Base-by-base conservation (phyloP, 37 sponge, comb jelly and placozoan species). In the Oscarella lobularis region DNA sequence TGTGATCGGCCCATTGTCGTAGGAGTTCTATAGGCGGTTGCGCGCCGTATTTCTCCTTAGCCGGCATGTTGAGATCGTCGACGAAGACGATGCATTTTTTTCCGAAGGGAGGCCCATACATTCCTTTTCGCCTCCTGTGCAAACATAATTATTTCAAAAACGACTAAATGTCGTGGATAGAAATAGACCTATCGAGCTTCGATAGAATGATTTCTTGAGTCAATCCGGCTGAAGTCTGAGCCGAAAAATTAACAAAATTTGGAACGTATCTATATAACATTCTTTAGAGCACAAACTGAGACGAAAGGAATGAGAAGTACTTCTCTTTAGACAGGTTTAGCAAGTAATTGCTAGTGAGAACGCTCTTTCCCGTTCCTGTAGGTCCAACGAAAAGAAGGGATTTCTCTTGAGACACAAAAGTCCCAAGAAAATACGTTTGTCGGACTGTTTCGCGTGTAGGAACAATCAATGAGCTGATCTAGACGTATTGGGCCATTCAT, bases 51-150 rank as follows among this genome's bases (percentile, higher is more conserved):
- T 88, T 86, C 87, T 96, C 97, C 55, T 96, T 96, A 34, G 84
- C 85, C 5, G 97, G 97, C 97, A 96, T 96, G 82, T 96, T 96
- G 35, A 96, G 84, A 66, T 96, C 97, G 67, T 96, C 97, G 71
- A 96, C 97, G 83, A 96, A 96, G 67, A 92, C 86, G 34, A 96
- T 77, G 66, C 79, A 81, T 67, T 80, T 89, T 76, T 85, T 92
- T 2, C 93, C 97, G 67, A 96, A 77, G 6, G 93, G 93, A 66
- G 97, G 97, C 0, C 97, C 97, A 80, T 79, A 87, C 67, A 96
- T 78, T 41, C 93, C 93, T 74, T 92, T 96, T 38, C 93, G 69
- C 29, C 97, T 81, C 34, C 92, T 54, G 65, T 27, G n/a, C n/a
- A n/a, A n/a, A n/a, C 27, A 54, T 54, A 27, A n/a, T n/a, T n/a